Base-by-base conservation (phyloP, 1,140 invertebrate genomes). In the Achatina immaculata region DNA sequence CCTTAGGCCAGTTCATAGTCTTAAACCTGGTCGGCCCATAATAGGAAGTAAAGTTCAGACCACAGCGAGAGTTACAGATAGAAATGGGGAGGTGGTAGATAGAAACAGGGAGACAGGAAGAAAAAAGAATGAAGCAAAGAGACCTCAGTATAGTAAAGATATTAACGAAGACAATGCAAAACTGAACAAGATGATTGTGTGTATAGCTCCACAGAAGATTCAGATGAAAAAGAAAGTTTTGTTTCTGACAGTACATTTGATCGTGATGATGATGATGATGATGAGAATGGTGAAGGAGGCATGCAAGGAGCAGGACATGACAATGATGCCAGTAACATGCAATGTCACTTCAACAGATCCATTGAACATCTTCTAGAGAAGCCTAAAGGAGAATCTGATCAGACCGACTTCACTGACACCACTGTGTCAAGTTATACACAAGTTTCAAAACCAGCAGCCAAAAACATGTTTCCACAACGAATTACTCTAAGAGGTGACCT, bases 341-440 rank as follows among this genome's bases (percentile, higher is more conserved):
- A 68, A 6, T 69, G 68, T 28, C 19, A 43, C 9, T 34, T 71
- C 6, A n/a, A 51, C 45, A 80, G 38, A 72, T 80, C 78, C 1
- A 40, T 72, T 9, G 78, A 72, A 28, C 19, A 55, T 9, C 48
- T 80, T 2, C 51, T 55, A 7, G 6, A 80, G 28, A 69, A 48
- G 34, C 78, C n/a, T 28, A 19, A 24, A 19, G 38, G 3, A 21
- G 9, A 1, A 28, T 21, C 48, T 16, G 42, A 45, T 16, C 40
- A 66, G 36, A 48, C 6, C 48, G 65, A 78, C 66, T 7, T 2
- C 16, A n/a, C 31, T n/a, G 62, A 42, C 16, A 38, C 9, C 24
- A n/a, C 85, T 55, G 78, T 86, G 77, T 85, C 86, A 19, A 89
- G 86, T 81, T 88, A 88, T 68, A 83, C 79, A 34, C 75, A 48